Percentiles rank a stretch among this genome's conserved stretches.
Conservation (phyloP, 2,113 vertebrate species). For the Aplodontia rufa region DNA sequence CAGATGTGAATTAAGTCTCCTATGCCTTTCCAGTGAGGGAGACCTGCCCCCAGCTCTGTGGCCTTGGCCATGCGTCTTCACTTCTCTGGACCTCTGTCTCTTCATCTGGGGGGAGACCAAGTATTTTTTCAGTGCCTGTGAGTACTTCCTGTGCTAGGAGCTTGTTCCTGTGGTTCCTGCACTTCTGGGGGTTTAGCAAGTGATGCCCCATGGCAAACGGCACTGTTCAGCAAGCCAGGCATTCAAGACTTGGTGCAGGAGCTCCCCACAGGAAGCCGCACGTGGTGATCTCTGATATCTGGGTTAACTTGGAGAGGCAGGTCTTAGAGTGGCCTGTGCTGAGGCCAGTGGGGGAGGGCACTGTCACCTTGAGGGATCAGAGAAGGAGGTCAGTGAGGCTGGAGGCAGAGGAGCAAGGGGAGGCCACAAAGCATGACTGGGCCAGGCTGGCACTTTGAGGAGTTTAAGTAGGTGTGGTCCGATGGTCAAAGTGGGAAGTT, state of each 20-base stretch:
- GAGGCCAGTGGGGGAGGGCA: not conserved
- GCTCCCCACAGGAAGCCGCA: accelerated
- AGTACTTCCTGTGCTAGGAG: not conserved
- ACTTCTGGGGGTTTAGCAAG: not conserved
- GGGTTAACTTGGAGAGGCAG: not conserved
- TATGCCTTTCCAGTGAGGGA: not conserved
- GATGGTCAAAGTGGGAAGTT: not conserved
- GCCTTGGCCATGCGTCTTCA: not conserved
- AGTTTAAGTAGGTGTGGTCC: not conserved
- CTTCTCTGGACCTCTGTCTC: not conserved
- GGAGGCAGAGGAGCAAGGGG: not conserved
- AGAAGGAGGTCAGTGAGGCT: not conserved
- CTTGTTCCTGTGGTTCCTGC: no score
- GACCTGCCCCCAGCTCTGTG: not conserved
- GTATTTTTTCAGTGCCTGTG: not conserved
- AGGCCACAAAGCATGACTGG: accelerated
- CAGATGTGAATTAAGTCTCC: not conserved
- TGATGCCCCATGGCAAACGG: not conserved
- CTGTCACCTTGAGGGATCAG: not conserved
- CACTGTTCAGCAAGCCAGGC: not conserved
- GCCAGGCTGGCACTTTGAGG: no score
- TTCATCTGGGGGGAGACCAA: not conserved
- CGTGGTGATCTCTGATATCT: not conserved
- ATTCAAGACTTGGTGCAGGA: not conserved
- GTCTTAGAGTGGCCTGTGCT: not conserved